A percentile compares a stretch with the other conserved stretches of the same genome.
Conservation (phyloP, 2,797 vertebrate genomes). For the Eulemur rubriventer region DNA sequence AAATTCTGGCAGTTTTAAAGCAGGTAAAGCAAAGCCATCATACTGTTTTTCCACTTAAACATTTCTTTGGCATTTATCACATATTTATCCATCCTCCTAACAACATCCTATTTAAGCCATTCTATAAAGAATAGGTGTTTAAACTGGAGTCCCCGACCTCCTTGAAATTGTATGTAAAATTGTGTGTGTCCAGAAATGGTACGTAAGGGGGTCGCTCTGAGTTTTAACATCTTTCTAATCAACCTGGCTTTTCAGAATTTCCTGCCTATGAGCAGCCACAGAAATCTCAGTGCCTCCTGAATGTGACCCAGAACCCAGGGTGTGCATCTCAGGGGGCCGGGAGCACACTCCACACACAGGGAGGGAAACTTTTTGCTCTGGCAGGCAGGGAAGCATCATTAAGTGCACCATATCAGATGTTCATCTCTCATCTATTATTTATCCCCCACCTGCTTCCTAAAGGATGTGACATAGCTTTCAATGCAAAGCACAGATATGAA, state of each 20-base stretch:
- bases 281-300: background rate
- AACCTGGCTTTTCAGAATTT: background rate
- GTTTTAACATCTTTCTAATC: background rate
- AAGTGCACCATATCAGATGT: background rate
- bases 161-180: background rate
- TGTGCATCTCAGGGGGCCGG: background rate
- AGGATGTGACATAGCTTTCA: slow-evolving; percentile 19
- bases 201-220: background rate
- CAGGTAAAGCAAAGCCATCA: background rate
- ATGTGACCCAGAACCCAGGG: background rate
- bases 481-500: slow-evolving; percentile 5
- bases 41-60: background rate
- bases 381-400: background rate
- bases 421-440: slow-evolving; percentile 39
- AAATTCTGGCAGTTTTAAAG: background rate
- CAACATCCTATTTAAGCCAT: background rate
- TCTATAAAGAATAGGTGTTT: background rate
- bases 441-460: slow-evolving; percentile 51
- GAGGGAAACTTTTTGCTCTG: background rate
- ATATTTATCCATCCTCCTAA: background rate
- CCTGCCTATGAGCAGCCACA: background rate
- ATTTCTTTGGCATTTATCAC: background rate
- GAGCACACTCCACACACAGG: background rate
- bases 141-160: background rate
- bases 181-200: background rate